Percentiles rank a stretch among this genome's conserved stretches.
These are phyloP conservation scores for Coccyzus lansbergi DNA, from an alignment of 2,797 vertebrate species.

Conservation along the genomic window DNA sequence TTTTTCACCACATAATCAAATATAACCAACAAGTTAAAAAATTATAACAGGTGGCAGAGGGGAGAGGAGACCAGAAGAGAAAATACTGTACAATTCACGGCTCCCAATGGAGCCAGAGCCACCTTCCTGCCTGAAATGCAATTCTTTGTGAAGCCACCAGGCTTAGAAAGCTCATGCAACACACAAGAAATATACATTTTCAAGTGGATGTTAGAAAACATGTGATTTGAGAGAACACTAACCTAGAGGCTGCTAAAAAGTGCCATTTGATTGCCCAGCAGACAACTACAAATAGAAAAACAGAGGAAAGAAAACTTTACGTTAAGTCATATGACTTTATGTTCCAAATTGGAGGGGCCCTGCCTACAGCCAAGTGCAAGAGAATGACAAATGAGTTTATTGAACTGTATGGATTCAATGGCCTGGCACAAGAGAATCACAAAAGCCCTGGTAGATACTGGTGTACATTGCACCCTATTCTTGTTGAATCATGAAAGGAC, in stretches of 20 bases:
- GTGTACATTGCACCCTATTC: too few relatives aligned
- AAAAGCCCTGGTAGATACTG: too few relatives aligned
- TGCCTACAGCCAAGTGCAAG: too few relatives aligned
- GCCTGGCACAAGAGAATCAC: too few relatives aligned
- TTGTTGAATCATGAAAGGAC: too few relatives aligned
- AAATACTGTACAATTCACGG: background rate
- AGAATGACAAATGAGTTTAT: too few relatives aligned
- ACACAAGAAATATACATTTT: background rate
- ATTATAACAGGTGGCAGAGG: background rate
- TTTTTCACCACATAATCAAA: background rate
- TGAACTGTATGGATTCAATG: too few relatives aligned
- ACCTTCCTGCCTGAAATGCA: background rate
- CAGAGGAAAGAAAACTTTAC: background rate
- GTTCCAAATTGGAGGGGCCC: too few relatives aligned
- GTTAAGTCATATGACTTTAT: background rate
- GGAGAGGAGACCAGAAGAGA: background rate
- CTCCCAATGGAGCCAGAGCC: background rate
- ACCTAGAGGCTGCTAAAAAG: background rate
- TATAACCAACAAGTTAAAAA: background rate
- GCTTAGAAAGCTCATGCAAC: background rate
- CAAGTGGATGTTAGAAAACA: background rate
- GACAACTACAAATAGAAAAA: background rate
- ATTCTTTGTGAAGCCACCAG: background rate
- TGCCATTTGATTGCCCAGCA: background rate
- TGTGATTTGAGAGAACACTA: background rate